These are phyloP conservation scores for Amitus sp. DNA, from an alignment of 2,888 invertebrate species.

Conservation along the genomic window DNA sequence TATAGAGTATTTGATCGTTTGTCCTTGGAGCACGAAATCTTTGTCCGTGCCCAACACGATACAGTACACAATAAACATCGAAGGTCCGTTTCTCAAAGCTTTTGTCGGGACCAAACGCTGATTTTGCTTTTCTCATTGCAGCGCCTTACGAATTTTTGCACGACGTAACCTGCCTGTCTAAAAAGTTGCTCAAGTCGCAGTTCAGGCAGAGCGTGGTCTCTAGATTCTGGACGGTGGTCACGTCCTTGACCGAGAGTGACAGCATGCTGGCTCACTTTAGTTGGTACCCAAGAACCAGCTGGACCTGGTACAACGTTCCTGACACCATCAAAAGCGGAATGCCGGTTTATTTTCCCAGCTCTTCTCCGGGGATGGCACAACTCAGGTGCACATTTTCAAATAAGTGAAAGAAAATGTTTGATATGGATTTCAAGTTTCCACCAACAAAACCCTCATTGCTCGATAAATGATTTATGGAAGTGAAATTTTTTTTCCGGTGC, in stretches of 20 bases:
- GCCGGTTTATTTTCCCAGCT: conserved; percentile 71
- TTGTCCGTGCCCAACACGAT: conserved; percentile 60
- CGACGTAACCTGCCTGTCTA: conserved; percentile 75
- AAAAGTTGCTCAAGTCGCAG: conserved; percentile 72
- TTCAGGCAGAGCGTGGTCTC: conserved; percentile 75
- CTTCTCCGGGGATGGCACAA: conserved; percentile 57
- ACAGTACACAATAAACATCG: conserved; percentile 65
- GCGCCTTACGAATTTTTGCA: conserved; percentile 80
- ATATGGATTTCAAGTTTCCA: no score
- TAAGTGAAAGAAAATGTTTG: no score
- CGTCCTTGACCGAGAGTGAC: conserved; percentile 74
- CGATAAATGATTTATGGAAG: no score
- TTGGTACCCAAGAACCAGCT: conserved; percentile 70
- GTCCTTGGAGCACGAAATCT: conserved; percentile 70
- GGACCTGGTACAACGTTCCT: conserved; percentile 75
- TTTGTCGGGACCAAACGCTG: no score
- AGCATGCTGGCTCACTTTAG: conserved; percentile 76
- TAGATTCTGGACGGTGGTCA: conserved; percentile 73
- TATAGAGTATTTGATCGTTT: conserved; percentile 74
- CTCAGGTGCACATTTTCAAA: conserved; percentile 56
- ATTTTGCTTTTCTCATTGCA: conserved; percentile 45
- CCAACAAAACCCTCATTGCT: no score
- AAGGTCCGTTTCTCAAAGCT: conserved; percentile 42
- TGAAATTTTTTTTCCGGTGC: no score
- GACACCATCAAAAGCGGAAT: conserved; percentile 77